phyloP scores from a whole-genome alignment of 2,888 invertebrate species.

The Parascotia fuliginaria region DNA sequence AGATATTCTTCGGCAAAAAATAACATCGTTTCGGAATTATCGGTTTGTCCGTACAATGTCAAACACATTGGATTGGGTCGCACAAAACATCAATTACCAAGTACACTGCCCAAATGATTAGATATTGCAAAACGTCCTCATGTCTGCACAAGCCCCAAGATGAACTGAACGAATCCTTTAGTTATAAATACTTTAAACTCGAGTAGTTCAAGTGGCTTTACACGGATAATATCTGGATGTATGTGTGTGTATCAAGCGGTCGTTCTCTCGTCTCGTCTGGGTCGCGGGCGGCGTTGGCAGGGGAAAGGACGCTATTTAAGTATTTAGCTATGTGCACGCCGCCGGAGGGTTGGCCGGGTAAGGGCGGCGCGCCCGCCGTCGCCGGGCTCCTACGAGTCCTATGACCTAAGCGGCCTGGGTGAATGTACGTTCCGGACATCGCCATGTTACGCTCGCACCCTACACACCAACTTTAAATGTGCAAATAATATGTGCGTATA shows the following conservation, averaged over 20 bases:
- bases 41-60: constrained; percentile 12
- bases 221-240: constrained; percentile 1
- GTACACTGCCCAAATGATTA: not conserved
- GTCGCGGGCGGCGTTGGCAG: constrained; percentile 48
- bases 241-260: constrained; percentile 29
- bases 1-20: not conserved
- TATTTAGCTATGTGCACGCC: constrained; percentile 53
- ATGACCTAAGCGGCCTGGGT: constrained; percentile 51
- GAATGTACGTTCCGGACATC: constrained; percentile 47
- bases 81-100: not conserved
- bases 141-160: not conserved
- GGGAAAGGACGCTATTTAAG: constrained; percentile 63
- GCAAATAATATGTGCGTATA: constrained; percentile 6
- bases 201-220: constrained; percentile 20
- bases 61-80: not conserved
- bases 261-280: constrained; percentile 52
- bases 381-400: constrained; percentile 46
- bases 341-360: constrained; percentile 54
- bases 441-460: constrained; percentile 36
- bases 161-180: not conserved
- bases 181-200: constrained; percentile 2
- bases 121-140: not conserved
- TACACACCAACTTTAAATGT: constrained; percentile 31
- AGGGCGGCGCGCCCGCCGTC: constrained; percentile 47
- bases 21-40: not conserved